Conservation (phyloP, 2,113 vertebrate genomes). For the Gadus macrocephalus region DNA sequence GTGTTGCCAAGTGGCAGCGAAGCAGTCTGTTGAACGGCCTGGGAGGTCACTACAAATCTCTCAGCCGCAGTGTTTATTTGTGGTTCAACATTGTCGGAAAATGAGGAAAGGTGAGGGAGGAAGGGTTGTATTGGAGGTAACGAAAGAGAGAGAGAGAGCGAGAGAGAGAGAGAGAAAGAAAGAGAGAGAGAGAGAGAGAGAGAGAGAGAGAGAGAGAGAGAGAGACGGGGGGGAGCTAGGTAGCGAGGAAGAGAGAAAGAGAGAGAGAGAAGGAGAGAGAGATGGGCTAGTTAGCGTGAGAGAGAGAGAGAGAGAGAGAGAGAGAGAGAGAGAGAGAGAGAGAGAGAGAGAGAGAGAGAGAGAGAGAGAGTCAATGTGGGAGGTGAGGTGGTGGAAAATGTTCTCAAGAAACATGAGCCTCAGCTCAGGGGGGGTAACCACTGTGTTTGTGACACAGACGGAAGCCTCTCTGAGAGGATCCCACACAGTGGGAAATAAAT, state of each 20-base stretch:
- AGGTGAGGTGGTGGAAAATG: too few species aligned
- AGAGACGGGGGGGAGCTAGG: background rate
- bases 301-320: background rate
- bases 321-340: background rate
- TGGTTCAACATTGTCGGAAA: background rate
- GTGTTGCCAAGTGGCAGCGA: conserved; percentile 9
- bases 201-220: background rate
- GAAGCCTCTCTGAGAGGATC: background rate
- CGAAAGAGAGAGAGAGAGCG: background rate
- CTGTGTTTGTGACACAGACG: background rate
- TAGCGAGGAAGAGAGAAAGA: background rate
- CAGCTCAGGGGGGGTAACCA: background rate
- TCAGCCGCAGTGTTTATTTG: conserved; percentile 58
- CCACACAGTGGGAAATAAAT: background rate
- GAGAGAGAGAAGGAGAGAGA: background rate
- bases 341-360: too few species aligned
- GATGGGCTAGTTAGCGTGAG: background rate
- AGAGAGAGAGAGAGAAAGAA: background rate
- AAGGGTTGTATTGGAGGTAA: background rate
- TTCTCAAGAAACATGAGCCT: background rate
- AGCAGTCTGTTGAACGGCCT: conserved; percentile 35
- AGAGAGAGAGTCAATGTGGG: background rate
- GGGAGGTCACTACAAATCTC: conserved; percentile 61
- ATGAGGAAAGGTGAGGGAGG: background rate
- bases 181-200: background rate